Evolutionary conservation across 2,113 vertebrate genomes (phyloP).

Genomic region (Camelus bactrianus): DNA sequence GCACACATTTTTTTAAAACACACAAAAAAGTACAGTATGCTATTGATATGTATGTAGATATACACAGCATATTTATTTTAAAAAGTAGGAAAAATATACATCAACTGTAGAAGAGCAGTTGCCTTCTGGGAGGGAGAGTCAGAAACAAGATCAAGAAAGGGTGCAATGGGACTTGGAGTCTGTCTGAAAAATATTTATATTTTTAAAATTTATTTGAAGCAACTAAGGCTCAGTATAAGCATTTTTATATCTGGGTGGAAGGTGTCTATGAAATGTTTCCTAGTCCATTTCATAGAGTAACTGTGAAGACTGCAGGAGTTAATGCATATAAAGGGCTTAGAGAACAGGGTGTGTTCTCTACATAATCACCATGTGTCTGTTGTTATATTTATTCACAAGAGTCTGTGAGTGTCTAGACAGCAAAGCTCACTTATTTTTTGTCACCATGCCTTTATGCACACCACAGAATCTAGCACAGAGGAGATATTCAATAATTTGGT

Average conservation of each 20-base stretch:
- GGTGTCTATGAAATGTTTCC: background rate
- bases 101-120: background rate
- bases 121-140: background rate
- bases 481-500: background rate
- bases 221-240: background rate
- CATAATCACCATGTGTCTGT: background rate
- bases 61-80: background rate
- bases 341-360: background rate
- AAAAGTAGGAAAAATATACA: background rate
- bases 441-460: background rate
- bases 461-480: background rate
- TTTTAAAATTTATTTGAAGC: slow-evolving; percentile 1
- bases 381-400: background rate
- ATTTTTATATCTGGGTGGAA: background rate
- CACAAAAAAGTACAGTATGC: background rate
- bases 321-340: background rate
- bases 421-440: background rate
- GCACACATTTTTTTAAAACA: background rate
- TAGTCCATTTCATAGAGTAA: background rate
- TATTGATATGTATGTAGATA: background rate
- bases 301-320: background rate
- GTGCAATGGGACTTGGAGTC: background rate
- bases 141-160: background rate
- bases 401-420: background rate
- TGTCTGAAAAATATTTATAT: background rate